Evolutionary conservation across 2,888 invertebrate genomes (phyloP), one percentile per base, ranked within the genome.

Genomic region (Drosophila mimica): DNA sequence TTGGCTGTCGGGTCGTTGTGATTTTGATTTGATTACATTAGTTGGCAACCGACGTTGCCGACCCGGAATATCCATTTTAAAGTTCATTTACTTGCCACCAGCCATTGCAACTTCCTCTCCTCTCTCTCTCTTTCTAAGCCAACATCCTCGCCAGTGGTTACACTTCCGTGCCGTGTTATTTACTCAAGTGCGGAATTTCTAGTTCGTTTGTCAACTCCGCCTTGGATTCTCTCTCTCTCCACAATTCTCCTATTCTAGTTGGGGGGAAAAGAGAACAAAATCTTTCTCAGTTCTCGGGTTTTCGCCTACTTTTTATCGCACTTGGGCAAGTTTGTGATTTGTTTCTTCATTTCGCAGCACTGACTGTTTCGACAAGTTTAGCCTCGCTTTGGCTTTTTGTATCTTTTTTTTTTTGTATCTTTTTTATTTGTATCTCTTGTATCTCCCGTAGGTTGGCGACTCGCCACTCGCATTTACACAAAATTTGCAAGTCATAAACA

Each of bases 401-500:
- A 46, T 61, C 48, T 36, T 17, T 36, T 25, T 25, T 33, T 62
- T 17, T 9, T 53, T 34, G 34, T 25, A 48, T 54, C 61, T 25
- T 25, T 36, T 25, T 25, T 25, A 25, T 64, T 51, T 48, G 38
- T 66, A 59, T 62, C 49, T 59, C 2, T 25, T 31, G 52, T 36
- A 58, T 64, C 70, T 74, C 58, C 67, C 33, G 71, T 57, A 52
- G 65, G 58, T 67, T 61, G 67, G 62, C 54, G 51, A 25, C 58
- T 68, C 75, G 64, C 72, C 62, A 72, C 68, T 82, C 60, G 80
- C 82, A 83, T 78, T 82, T 79, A 80, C 86, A 80, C 67, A 65
- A 75, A 79, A 89, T 87, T 87, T 89, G 89, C 90, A 89, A 90
- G 88, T 89, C 89, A 85, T 87, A 87, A 90, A 89, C 89, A 90